A percentile compares a stretch with the other conserved stretches of the same genome.
These are phyloP conservation scores for Drosophila engyochracea DNA, from an alignment of 2,888 invertebrate genomes.

Conservation along the genomic window DNA sequence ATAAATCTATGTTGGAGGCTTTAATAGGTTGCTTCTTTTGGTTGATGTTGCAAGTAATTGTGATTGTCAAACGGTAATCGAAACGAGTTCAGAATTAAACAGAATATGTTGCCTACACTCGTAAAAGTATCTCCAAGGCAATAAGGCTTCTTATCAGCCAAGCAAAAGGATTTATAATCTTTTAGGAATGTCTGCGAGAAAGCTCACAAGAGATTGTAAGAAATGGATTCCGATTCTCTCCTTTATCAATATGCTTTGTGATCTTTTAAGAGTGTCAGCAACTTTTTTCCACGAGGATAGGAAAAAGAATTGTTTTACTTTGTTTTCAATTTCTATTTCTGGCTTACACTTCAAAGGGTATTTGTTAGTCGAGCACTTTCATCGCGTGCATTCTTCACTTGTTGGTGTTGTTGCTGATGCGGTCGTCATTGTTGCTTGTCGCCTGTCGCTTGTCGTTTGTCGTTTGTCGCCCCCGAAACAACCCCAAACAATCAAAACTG, in stretches of 20 bases:
- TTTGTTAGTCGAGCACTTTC: not conserved
- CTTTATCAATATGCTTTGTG: not conserved
- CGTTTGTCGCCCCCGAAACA: constrained; percentile 12
- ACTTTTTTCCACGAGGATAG: not conserved
- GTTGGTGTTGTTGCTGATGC: constrained; percentile 23
- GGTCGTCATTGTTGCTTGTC: constrained; percentile 49
- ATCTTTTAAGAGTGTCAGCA: not conserved
- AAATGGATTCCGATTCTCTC: not conserved
- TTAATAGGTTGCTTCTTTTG: not conserved
- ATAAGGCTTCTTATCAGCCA: not conserved
- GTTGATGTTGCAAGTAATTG: not conserved
- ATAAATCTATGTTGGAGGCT: not conserved
- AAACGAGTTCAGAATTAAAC: not conserved
- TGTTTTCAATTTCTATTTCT: not conserved
- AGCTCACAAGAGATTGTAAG: not conserved
- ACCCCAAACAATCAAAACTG: constrained; percentile 55
- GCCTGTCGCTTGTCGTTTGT: constrained; percentile 40
- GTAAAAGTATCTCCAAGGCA: not conserved
- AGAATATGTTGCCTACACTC: not conserved
- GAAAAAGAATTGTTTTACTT: not conserved
- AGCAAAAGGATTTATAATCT: not conserved
- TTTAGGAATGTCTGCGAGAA: not conserved
- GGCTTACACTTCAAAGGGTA: constrained; percentile 5
- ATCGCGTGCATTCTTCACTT: not conserved
- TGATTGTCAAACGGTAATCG: not conserved